phyloP scores from a whole-genome alignment of 2,888 invertebrate genomes.

The Scaeva pyrastri region DNA sequence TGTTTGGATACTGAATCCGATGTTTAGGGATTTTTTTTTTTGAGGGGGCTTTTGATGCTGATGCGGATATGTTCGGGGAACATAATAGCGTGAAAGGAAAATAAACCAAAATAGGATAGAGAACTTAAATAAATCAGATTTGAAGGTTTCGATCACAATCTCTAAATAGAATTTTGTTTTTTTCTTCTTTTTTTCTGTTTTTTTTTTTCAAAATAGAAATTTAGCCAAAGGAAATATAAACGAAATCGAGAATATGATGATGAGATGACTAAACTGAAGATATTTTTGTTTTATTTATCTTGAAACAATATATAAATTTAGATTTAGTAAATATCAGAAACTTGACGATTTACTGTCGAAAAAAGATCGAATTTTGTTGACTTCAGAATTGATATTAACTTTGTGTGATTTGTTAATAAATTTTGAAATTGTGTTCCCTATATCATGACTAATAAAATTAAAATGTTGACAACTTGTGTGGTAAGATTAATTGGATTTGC shows the following conservation, averaged over 20 bases:
- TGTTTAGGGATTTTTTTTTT: constrained; percentile 19
- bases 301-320: too few species aligned
- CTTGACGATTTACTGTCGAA: too few species aligned
- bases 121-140: constrained; percentile 62
- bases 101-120: constrained; percentile 58
- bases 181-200: constrained; percentile 52
- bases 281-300: neutral
- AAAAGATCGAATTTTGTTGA: too few species aligned
- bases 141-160: constrained; percentile 71
- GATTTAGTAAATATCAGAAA: too few species aligned
- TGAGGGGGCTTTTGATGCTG: constrained; percentile 7
- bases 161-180: constrained; percentile 69
- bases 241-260: constrained; percentile 4
- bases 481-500: too few species aligned
- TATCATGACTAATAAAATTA: too few species aligned
- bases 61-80: neutral
- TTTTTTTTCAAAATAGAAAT: constrained; percentile 52
- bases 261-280: neutral
- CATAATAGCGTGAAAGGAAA: constrained; percentile 20
- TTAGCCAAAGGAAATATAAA: constrained; percentile 31
- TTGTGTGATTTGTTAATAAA: too few species aligned
- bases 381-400: too few species aligned
- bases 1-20: constrained; percentile 52
- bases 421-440: too few species aligned
- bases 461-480: too few species aligned